Conservation (phyloP, 2,888 invertebrate species). For the Cataglyphis livida region DNA sequence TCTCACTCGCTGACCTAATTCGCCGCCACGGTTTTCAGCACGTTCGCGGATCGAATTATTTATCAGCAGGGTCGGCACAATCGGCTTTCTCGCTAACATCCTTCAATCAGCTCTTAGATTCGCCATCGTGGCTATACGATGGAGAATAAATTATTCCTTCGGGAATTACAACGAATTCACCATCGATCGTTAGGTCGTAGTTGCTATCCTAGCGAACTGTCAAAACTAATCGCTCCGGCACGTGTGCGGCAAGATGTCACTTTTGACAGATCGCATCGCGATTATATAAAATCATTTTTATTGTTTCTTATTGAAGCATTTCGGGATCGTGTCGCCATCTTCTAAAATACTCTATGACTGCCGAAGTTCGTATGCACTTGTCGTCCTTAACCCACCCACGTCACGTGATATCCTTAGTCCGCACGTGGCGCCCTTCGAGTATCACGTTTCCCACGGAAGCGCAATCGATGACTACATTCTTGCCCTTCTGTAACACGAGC, state of each 20-base stretch:
- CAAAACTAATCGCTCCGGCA: neutral
- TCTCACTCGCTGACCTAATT: conserved; percentile 69
- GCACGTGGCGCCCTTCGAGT: conserved; percentile 45
- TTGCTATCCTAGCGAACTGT: neutral
- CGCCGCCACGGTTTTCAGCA: conserved; percentile 49
- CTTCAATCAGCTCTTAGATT: conserved; percentile 18
- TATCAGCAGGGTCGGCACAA: conserved; percentile 61
- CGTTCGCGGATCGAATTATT: conserved; percentile 67
- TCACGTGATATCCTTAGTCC: conserved; percentile 51
- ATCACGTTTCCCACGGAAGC: conserved; percentile 31
- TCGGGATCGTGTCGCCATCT: conserved; percentile 56
- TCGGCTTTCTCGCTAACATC: conserved; percentile 45
- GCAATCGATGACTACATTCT: conserved; percentile 28
- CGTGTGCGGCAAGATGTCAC: neutral
- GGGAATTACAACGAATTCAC: conserved; percentile 48
- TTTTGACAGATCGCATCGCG: conserved; percentile 34
- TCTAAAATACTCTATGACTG: conserved; percentile 59
- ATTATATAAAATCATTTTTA: conserved; percentile 25
- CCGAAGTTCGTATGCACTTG: conserved; percentile 44
- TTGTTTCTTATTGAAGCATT: conserved; percentile 3
- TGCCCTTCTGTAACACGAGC: neutral
- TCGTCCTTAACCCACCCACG: conserved; percentile 71
- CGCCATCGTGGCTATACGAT: conserved; percentile 3
- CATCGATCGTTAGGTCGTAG: neutral
- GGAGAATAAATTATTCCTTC: conserved; percentile 56